These are phyloP conservation scores for Drosophila siamana DNA, from an alignment of 2,888 invertebrate genomes.

Conservation along the genomic window DNA sequence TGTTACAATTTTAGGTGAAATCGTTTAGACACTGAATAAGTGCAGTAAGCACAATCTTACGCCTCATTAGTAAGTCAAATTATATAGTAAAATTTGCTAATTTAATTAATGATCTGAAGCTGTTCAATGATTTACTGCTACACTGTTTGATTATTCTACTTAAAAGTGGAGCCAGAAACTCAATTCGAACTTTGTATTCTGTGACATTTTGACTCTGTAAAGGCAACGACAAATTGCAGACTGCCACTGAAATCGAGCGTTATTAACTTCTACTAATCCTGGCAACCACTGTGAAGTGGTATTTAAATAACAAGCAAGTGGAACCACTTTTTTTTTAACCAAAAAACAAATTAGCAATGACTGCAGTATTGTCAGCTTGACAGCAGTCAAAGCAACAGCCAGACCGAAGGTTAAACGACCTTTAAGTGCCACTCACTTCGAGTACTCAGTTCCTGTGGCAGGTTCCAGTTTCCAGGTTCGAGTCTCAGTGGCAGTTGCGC, in stretches of 20 bases:
- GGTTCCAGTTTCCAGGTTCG: slow-evolving; percentile 2
- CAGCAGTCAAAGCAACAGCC: slow-evolving; percentile 4
- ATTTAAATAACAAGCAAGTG: background rate
- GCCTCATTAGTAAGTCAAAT: no score
- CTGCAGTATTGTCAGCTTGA: slow-evolving; percentile 17
- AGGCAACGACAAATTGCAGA: no score
- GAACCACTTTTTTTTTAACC: background rate
- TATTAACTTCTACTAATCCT: background rate
- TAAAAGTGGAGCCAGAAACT: no score
- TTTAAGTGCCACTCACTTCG: slow-evolving; percentile 50
- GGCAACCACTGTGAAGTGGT: no score
- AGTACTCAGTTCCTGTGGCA: background rate
- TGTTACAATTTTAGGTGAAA: background rate
- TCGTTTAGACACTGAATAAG: background rate
- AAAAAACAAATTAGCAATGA: background rate
- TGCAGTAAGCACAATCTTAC: no score
- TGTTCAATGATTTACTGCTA: no score
- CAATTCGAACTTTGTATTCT: no score
- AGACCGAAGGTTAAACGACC: slow-evolving; percentile 40
- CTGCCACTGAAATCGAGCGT: background rate
- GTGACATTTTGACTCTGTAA: no score
- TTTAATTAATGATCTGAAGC: no score
- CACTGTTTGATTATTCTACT: no score
- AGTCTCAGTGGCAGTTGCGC: slow-evolving; percentile 6
- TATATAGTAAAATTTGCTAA: no score